Percentiles rank a stretch among this genome's conserved stretches.
phyloP scores from a whole-genome alignment of 2,113 vertebrate species.

The Muntiacus muntjak region DNA sequence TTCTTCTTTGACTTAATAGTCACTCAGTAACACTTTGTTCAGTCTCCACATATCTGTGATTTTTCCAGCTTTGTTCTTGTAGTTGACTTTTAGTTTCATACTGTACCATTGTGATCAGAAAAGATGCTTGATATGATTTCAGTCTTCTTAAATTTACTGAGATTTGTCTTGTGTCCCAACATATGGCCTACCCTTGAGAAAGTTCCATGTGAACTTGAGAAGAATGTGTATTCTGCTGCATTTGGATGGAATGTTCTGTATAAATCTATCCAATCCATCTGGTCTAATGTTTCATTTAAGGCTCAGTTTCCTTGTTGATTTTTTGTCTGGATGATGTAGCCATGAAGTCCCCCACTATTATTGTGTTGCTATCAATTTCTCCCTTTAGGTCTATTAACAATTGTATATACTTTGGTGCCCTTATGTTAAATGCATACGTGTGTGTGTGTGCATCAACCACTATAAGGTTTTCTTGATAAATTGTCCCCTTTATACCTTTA shows the following conservation, averaged over 20 bases:
- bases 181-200: neutral
- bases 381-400: neutral
- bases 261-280: neutral
- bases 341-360: neutral
- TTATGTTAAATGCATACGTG: neutral
- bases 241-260: neutral
- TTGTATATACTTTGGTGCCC: neutral
- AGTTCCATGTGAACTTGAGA: neutral
- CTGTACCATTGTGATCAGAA: neutral
- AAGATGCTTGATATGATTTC: neutral
- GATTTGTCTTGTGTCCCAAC: neutral
- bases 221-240: neutral
- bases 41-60: neutral
- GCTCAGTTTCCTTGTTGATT: neutral
- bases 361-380: neutral
- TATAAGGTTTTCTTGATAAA: neutral
- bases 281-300: neutral
- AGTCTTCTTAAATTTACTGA: neutral
- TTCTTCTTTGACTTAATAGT: neutral
- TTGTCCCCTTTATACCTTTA: neutral
- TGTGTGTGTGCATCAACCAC: neutral
- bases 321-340: neutral
- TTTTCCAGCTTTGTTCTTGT: neutral
- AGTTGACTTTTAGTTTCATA: neutral
- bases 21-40: too few species aligned